Evolutionary conservation across 2,113 vertebrate species (phyloP).

Genomic region (Oreocharis arfaki): DNA sequence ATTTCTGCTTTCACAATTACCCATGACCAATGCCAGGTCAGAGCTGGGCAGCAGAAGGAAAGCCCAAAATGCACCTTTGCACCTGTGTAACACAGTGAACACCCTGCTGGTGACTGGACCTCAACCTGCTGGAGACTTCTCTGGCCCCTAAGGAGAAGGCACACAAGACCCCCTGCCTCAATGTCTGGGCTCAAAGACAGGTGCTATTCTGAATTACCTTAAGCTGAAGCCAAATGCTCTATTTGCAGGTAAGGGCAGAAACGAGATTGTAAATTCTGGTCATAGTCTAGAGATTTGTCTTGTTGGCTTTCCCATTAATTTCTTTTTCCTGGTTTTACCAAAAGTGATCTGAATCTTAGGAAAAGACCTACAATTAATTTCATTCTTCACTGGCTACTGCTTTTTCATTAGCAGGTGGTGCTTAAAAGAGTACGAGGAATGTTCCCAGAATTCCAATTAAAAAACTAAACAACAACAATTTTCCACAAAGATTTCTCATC

Average conservation of each 20-base stretch:
- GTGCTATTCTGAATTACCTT: neutral
- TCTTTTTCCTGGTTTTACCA: neutral
- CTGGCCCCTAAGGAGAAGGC: too few relatives aligned
- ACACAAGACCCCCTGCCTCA: fast-evolving
- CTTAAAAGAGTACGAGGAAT: neutral
- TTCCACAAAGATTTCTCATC: neutral
- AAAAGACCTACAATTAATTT: conserved; percentile 36
- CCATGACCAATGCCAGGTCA: neutral
- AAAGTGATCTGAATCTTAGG: neutral
- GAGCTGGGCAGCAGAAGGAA: neutral
- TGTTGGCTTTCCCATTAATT: neutral
- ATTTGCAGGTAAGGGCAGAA: neutral
- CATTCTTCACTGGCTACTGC: neutral
- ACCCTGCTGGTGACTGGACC: too few relatives aligned
- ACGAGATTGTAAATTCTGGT: neutral
- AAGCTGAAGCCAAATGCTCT: neutral
- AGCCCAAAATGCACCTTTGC: neutral
- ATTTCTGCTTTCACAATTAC: neutral
- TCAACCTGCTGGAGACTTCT: neutral
- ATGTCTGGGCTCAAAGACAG: neutral
- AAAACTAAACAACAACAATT: neutral
- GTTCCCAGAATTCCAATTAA: neutral
- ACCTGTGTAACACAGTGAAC: neutral
- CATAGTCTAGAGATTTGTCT: neutral
- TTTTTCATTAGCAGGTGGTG: conserved; percentile 7